Conservation (phyloP, 2,888 invertebrate species). For the Nineta flava region DNA sequence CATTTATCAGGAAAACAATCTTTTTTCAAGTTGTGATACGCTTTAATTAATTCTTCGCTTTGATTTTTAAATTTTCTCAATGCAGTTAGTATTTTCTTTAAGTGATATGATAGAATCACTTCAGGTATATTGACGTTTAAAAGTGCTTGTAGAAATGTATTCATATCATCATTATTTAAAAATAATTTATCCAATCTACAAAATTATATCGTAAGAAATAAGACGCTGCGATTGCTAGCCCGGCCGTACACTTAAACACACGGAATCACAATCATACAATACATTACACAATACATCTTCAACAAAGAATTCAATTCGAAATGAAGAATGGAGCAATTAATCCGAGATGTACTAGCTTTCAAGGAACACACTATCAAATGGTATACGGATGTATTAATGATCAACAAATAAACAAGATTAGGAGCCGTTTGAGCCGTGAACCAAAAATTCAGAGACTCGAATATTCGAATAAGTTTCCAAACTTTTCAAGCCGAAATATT, state of each 20-base stretch:
- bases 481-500: too few species aligned
- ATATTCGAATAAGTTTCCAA: too few species aligned
- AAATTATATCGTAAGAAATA: constrained; percentile 4
- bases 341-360: too few species aligned
- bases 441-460: too few species aligned
- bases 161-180: constrained; percentile 19
- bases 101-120: constrained; percentile 23
- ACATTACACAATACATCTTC: too few species aligned
- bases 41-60: neutral
- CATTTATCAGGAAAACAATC: constrained; percentile 4
- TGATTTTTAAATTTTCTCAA: constrained; percentile 6
- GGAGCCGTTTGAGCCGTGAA: too few species aligned
- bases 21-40: neutral
- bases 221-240: neutral
- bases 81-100: constrained; percentile 19
- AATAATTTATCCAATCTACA: constrained; percentile 21
- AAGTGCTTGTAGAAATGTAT: constrained; percentile 28
- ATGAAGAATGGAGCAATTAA: too few species aligned
- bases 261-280: too few species aligned
- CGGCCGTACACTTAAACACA: neutral
- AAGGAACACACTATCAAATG: too few species aligned
- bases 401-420: too few species aligned
- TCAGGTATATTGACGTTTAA: constrained; percentile 30
- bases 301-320: too few species aligned
- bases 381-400: too few species aligned